These are phyloP conservation scores for Pagrus major DNA, from an alignment of 2,113 vertebrate genomes.

Conservation along the genomic window DNA sequence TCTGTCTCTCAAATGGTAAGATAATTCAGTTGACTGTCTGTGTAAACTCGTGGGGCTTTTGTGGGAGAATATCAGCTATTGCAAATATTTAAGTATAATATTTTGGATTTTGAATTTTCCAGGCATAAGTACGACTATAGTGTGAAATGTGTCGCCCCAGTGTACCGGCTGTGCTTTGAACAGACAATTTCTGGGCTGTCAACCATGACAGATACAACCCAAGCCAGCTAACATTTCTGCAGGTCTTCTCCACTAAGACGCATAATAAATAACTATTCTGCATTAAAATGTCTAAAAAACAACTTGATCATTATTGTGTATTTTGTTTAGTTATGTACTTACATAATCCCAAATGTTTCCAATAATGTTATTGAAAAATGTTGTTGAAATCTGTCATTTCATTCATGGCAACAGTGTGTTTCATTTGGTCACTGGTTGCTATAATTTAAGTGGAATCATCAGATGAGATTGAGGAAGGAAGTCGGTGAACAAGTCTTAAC, in stretches of 20 bases:
- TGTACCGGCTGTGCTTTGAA: background rate
- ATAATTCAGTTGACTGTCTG: background rate
- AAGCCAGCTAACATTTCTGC: background rate
- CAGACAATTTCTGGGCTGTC: background rate
- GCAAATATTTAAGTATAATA: constrained; percentile 1
- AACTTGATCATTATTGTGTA: too few species aligned
- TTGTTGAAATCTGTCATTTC: too few species aligned
- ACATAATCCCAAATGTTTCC: too few species aligned
- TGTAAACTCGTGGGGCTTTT: background rate
- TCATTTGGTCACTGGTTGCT: too few species aligned
- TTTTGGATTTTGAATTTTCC: background rate
- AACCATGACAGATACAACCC: background rate
- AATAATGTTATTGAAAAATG: too few species aligned
- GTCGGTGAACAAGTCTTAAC: too few species aligned
- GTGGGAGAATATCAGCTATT: background rate
- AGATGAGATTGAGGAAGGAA: too few species aligned
- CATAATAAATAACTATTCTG: too few species aligned
- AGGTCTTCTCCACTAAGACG: background rate
- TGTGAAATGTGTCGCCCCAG: background rate
- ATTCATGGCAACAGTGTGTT: too few species aligned
- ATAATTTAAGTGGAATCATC: too few species aligned
- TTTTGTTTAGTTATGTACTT: too few species aligned
- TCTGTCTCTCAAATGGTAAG: background rate
- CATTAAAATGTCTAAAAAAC: too few species aligned
- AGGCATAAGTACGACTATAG: background rate